Conservation (phyloP, 2,113 vertebrate genomes). For the Clarias macrocephalus region DNA sequence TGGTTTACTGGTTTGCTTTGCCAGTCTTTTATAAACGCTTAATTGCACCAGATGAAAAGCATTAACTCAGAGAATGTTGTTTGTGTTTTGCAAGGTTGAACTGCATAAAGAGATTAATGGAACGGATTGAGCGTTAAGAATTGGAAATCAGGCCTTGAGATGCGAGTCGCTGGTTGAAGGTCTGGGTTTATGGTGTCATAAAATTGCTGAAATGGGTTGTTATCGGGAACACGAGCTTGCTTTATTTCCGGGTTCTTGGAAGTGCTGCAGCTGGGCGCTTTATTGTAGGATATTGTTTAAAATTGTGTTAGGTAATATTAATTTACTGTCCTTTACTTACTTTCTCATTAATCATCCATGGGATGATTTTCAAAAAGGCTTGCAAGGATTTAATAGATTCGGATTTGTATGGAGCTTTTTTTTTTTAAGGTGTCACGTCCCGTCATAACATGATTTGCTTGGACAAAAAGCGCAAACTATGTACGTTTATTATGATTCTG, state of each 20-base stretch:
- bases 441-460: background rate
- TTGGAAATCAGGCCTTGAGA: constrained; percentile 38
- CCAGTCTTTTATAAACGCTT: constrained; percentile 42
- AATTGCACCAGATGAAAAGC: constrained; percentile 41
- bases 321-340: constrained; percentile 23
- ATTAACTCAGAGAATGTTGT: constrained; percentile 42
- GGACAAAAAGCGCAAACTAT: background rate
- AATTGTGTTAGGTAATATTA: constrained; percentile 16
- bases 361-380: background rate
- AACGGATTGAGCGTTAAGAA: constrained; percentile 24
- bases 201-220: constrained; percentile 40
- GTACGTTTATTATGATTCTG: constrained; percentile 1
- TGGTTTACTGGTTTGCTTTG: constrained; percentile 35
- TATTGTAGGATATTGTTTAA: constrained; percentile 28
- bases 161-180: constrained; percentile 28
- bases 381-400: constrained; percentile 2
- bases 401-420: background rate
- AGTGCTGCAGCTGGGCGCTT: constrained; percentile 2
- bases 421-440: constrained; percentile 9
- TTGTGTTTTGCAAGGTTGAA: constrained; percentile 43
- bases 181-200: constrained; percentile 48
- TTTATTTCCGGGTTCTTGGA: constrained; percentile 16
- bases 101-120: constrained; percentile 42
- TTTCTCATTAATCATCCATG: constrained; percentile 19
- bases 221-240: constrained; percentile 29